Conservation (phyloP, 2,113 vertebrate species). For the Tringa solitaria region DNA sequence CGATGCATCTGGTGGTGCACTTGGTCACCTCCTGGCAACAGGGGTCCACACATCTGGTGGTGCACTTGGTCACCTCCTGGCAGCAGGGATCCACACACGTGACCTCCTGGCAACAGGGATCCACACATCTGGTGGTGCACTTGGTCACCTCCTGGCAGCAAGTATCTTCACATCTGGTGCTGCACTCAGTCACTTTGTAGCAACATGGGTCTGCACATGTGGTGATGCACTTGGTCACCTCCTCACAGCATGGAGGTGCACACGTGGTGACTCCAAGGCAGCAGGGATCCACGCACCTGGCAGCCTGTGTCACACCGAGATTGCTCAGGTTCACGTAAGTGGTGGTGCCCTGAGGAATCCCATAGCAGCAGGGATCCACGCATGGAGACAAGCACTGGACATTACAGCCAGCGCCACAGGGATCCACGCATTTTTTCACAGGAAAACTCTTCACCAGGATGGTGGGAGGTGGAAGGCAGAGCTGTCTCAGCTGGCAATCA, state of each 20-base stretch:
- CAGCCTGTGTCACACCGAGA: fast-evolving
- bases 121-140: fast-evolving
- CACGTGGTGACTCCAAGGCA: fast-evolving
- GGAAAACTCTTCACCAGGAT: background rate
- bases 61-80: fast-evolving
- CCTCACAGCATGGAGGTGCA: fast-evolving
- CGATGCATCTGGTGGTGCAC: fast-evolving
- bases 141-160: background rate
- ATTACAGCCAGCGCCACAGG: fast-evolving
- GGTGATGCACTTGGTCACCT: background rate
- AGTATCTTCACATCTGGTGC: fast-evolving
- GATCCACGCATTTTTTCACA: fast-evolving
- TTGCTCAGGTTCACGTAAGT: background rate
- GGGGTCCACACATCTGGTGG: fast-evolving
- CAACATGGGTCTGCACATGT: fast-evolving
- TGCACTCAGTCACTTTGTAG: fast-evolving
- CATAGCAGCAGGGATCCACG: background rate
- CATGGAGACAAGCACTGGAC: fast-evolving
- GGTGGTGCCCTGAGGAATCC: background rate
- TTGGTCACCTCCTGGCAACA: fast-evolving
- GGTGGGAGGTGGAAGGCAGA: background rate
- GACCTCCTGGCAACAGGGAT: background rate
- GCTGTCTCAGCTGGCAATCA: background rate
- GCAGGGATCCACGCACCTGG: fast-evolving
- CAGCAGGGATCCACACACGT: fast-evolving